Evolutionary conservation across 2,888 invertebrate genomes (phyloP), one percentile per base, ranked within the genome.

Genomic region (Epirrita christyi): DNA sequence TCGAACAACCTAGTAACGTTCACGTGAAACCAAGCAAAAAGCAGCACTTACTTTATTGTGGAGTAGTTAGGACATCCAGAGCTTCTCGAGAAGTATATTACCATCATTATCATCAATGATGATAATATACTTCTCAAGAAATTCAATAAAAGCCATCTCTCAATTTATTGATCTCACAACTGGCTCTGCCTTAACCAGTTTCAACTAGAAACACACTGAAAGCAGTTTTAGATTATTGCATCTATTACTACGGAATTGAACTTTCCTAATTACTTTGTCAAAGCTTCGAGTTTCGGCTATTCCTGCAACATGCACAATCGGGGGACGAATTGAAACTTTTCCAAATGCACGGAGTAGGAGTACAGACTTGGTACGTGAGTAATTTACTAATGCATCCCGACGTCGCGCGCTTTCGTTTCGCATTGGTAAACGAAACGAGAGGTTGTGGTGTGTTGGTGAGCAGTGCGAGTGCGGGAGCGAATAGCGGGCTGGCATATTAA

Each of bases 341-440:
- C 50, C 81, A 83, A 85, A 82, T 81, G 83, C 80, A 78, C 74
- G 64, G 71, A 42, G 56, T 42, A 38, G 21, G 27, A 81, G 83
- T 81, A 81, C 76, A 68, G 74, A 80, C 79, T 78, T 78, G 74
- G 76, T 70, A 88, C 90, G 89, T 88, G 90, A 87, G 88, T 86
- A 88, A 92, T 90, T 89, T 91, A 86, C 91, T 92, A 91, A 92
- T 91, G 91, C 88, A 87, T 76, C 72, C 67, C 62, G 59, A 66
- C 78, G 81, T 76, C 80, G 80, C 81, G 79, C 76, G 78, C 78
- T 78, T 76, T 76, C 76, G 76, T 75, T 73, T 77, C 72, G 73
- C 73, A 64, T 70, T 68, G 80, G 73, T 74, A 77, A 81, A 84
- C 83, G 83, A 82, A 82, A 78, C 73, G 69, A 44, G 46, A 57